Conservation (phyloP, 2,113 vertebrate species). For the Notiomystis cincta region DNA sequence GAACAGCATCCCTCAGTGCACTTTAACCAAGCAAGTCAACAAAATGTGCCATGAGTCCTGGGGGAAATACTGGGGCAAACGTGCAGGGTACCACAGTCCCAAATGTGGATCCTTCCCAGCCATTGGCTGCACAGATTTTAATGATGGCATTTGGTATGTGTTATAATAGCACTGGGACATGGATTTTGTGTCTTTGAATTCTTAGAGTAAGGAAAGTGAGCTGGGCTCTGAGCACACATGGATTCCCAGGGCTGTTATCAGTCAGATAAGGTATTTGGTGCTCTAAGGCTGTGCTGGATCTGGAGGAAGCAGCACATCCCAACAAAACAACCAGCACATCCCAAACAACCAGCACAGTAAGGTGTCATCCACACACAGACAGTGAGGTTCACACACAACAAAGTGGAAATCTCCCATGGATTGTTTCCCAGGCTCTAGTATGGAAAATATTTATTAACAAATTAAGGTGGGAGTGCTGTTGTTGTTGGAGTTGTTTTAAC, state of each 20-base stretch:
- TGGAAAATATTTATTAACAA: background rate
- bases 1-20: background rate
- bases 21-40: background rate
- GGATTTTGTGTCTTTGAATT: no score
- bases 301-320: background rate
- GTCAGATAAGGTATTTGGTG: background rate
- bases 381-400: background rate
- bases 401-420: background rate
- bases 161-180: background rate
- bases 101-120: background rate
- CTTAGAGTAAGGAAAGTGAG: background rate
- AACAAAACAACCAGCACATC: background rate
- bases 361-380: background rate
- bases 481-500: background rate
- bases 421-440: background rate
- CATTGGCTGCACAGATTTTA: background rate
- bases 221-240: background rate
- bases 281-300: background rate
- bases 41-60: background rate
- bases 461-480: background rate
- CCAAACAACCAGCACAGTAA: background rate
- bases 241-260: background rate
- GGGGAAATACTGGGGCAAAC: background rate
- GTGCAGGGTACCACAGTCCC: background rate
- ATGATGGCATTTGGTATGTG: background rate